Conservation (phyloP, 2,797 vertebrate species). For the Scarus forsteni region DNA sequence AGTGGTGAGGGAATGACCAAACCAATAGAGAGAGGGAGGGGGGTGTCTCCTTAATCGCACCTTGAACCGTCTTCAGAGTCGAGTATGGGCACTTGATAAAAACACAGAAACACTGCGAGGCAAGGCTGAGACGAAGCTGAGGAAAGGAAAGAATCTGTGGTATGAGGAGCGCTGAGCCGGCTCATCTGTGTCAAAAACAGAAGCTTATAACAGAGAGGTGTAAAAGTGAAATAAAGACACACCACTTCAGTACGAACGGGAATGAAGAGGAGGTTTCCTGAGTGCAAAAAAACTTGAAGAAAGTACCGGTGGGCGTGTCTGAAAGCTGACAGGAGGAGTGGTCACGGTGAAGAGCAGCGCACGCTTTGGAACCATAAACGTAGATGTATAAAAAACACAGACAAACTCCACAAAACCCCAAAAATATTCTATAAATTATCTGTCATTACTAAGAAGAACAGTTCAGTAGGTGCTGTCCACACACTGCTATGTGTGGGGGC, state of each 20-base stretch:
- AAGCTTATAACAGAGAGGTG: conserved; percentile 33
- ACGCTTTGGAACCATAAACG: conserved; percentile 88
- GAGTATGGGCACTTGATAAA: conserved; percentile 77
- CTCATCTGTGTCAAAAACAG: conserved; percentile 44
- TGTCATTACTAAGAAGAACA: conserved; percentile 86
- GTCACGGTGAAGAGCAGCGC: conserved; percentile 85
- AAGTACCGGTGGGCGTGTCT: conserved; percentile 88
- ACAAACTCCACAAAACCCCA: conserved; percentile 69
- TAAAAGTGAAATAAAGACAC: conserved; percentile 59
- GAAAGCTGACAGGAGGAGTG: conserved; percentile 78
- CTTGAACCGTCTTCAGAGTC: conserved; percentile 44
- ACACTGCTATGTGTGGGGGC: conserved; percentile 90
- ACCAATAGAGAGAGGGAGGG: conserved; percentile 29
- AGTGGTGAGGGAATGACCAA: conserved; percentile 40
- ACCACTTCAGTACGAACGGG: conserved; percentile 81
- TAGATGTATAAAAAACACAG: conserved; percentile 73
- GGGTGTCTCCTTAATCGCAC: conserved; percentile 52
- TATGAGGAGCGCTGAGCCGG: conserved; percentile 48
- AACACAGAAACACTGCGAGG: conserved; percentile 64
- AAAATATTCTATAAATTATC: conserved; percentile 86
- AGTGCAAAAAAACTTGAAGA: conserved; percentile 94
- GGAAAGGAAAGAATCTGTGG: conserved; percentile 14
- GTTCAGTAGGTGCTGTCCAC: conserved; percentile 74
- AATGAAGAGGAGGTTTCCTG: conserved; percentile 93
- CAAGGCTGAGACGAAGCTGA: conserved; percentile 56